Conservation (phyloP, 2,113 vertebrate species). For the Cromileptes altivelis region DNA sequence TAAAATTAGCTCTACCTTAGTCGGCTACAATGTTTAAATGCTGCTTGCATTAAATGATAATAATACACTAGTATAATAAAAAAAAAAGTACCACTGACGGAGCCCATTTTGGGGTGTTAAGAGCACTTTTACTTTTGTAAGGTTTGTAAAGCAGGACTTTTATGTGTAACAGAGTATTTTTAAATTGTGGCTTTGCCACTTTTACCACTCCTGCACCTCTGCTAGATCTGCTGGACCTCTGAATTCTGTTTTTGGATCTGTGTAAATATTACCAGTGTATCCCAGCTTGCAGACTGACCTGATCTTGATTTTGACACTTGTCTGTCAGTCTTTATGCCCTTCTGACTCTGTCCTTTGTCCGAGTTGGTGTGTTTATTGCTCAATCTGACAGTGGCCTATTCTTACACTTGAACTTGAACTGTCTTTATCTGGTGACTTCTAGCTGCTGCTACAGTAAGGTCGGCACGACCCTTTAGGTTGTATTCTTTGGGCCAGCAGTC, state of each 20-base stretch:
- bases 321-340: neutral
- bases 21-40: no score
- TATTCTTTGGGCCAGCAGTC: slow-evolving; percentile 28
- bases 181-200: no score
- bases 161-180: no score
- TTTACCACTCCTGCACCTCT: no score
- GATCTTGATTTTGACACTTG: neutral
- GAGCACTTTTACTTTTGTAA: no score
- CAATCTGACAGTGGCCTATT: slow-evolving; percentile 10
- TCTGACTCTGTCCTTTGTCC: neutral
- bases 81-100: no score
- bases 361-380: slow-evolving; percentile 23
- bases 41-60: no score
- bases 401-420: slow-evolving; percentile 71
- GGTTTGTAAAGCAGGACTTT: no score
- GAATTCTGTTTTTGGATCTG: neutral
- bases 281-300: neutral
- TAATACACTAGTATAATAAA: no score
- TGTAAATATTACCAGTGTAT: neutral
- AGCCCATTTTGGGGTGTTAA: no score
- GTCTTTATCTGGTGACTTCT: slow-evolving; percentile 15
- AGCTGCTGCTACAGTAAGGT: slow-evolving; percentile 17
- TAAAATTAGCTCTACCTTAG: no score
- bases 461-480: slow-evolving; percentile 20
- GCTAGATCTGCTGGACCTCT: neutral